Percentiles rank a stretch among this genome's conserved stretches.
These are phyloP conservation scores for Caradrina kadenii DNA, from an alignment of 2,888 invertebrate genomes.

Conservation along the genomic window DNA sequence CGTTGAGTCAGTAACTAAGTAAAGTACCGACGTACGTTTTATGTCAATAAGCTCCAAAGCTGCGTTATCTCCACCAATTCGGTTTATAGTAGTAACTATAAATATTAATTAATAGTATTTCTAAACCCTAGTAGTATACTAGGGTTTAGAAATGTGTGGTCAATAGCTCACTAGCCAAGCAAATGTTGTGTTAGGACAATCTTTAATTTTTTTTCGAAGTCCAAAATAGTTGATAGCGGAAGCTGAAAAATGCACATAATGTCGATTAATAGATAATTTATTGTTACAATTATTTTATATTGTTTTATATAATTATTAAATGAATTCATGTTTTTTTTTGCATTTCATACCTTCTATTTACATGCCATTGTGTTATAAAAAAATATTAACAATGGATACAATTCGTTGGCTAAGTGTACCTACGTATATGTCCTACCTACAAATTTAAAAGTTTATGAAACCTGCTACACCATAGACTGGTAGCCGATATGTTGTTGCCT, in stretches of 20 bases:
- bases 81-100: too few species aligned
- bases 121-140: too few species aligned
- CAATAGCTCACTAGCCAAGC: background rate
- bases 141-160: slow-evolving; percentile 19
- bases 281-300: background rate
- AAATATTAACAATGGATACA: too few species aligned
- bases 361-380: too few species aligned
- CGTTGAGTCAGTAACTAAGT: slow-evolving; percentile 46
- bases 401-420: too few species aligned
- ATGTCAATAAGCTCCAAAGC: slow-evolving; percentile 53
- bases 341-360: too few species aligned
- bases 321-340: too few species aligned
- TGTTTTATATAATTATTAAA: too few species aligned
- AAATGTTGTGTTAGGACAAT: background rate
- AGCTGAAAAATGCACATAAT: background rate
- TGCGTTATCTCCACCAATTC: slow-evolving; percentile 20
- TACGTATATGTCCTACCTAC: too few species aligned
- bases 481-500: background rate
- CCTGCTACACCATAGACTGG: background rate
- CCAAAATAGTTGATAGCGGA: background rate
- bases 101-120: too few species aligned
- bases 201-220: background rate
- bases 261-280: background rate
- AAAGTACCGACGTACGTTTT: slow-evolving; percentile 17
- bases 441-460: background rate